phyloP scores from a whole-genome alignment of 2,113 vertebrate species.

The Macroglossus sobrinus region DNA sequence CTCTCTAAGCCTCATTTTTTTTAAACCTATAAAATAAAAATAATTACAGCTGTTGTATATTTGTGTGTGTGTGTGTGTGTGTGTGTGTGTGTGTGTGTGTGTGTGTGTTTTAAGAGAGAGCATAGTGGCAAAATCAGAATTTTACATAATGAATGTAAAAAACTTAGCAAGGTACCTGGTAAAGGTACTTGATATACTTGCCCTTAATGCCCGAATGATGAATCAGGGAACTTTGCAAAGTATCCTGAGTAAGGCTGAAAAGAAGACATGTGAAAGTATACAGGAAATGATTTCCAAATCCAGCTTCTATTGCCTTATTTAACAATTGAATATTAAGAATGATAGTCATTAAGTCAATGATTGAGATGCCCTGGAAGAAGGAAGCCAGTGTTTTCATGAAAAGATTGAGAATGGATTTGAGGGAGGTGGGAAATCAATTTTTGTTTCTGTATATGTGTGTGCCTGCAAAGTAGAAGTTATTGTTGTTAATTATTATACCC shows the following conservation, averaged over 20 bases:
- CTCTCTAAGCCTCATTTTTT: neutral
- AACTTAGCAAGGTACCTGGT: neutral
- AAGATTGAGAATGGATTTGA: neutral
- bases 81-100: neutral
- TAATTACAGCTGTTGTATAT: neutral
- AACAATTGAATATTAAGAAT: constrained; percentile 10
- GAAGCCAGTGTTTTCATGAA: neutral
- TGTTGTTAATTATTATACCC: neutral
- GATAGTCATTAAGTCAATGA: neutral
- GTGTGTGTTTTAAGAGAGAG: neutral
- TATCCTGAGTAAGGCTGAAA: neutral
- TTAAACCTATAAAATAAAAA: neutral
- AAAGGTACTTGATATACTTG: neutral
- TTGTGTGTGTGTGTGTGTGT: neutral
- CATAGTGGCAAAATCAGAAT: neutral
- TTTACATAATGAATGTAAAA: neutral
- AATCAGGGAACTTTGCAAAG: neutral
- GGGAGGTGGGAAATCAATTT: neutral
- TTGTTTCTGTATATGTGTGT: neutral
- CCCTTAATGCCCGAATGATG: neutral
- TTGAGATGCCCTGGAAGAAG: neutral
- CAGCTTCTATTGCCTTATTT: neutral
- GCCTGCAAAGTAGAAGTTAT: neutral
- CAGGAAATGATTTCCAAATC: neutral
- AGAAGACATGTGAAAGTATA: neutral